A percentile compares a stretch with the other conserved stretches of the same genome.
Evolutionary conservation across 2,113 vertebrate species (phyloP).

Genomic region (Pica pica): DNA sequence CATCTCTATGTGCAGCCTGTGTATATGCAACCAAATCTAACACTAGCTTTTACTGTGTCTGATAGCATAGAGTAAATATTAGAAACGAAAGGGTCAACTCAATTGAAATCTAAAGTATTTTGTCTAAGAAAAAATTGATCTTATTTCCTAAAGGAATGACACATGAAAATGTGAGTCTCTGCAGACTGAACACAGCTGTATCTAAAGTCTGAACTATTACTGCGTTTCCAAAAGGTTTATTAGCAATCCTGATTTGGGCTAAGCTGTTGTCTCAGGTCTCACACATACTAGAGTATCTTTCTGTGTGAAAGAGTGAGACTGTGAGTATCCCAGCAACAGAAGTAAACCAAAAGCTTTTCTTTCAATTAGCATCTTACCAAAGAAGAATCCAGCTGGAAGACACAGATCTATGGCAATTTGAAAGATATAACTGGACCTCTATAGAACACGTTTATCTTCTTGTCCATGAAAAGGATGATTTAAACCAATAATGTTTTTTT

Average conservation of each 20-base stretch:
- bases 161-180: not conserved
- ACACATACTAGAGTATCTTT: not conserved
- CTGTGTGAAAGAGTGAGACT: not conserved
- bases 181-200: not conserved
- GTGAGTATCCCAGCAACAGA: not conserved
- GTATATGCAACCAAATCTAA: not conserved
- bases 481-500: not conserved
- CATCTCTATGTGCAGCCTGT: not conserved
- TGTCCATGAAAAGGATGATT: not conserved
- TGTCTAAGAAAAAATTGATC: not conserved
- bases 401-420: not conserved
- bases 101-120: not conserved
- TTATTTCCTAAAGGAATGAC: not conserved
- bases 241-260: not conserved
- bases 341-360: not conserved
- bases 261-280: not conserved
- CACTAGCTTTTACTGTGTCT: not conserved
- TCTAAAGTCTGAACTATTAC: not conserved
- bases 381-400: not conserved
- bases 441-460: not conserved
- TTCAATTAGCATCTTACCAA: not conserved
- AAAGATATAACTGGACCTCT: not conserved
- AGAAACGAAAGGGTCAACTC: not conserved
- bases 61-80: not conserved
- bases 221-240: not conserved